Evolutionary conservation across 2,797 vertebrate genomes (phyloP).

Genomic region (Poeciliopsis gracilis): DNA sequence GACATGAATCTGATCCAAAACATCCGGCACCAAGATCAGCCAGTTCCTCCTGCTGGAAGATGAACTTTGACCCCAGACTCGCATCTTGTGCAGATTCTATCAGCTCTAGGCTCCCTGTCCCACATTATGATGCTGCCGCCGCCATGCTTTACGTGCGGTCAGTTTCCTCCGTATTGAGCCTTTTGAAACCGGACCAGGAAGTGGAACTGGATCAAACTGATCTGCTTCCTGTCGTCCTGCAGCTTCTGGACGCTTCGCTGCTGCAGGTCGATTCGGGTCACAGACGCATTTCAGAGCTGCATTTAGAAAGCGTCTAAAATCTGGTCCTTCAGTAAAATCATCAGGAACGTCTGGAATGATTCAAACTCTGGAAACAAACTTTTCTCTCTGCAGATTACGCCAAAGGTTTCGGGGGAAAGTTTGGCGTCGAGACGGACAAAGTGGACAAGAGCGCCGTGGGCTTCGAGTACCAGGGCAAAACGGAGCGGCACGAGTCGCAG

Average conservation of each 20-base stretch:
- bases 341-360: background rate
- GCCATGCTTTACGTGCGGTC: background rate
- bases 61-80: too few species aligned
- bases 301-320: too few species aligned
- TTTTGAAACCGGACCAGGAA: background rate
- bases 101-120: background rate
- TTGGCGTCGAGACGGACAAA: constrained; percentile 89
- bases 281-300: background rate
- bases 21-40: too few species aligned
- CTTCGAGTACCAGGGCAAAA: constrained; percentile 95
- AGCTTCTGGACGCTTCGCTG: too few species aligned
- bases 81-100: background rate
- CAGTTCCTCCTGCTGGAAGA: too few species aligned
- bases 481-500: constrained; percentile 91
- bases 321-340: background rate
- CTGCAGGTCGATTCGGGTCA: background rate
- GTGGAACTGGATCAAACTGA: background rate
- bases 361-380: too few species aligned
- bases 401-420: constrained; percentile 84
- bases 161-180: background rate
- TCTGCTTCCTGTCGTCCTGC: background rate
- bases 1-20: background rate
- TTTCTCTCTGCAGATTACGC: constrained; percentile 72
- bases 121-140: background rate
- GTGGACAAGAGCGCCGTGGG: constrained; percentile 95